Base-by-base conservation (phyloP, 2,888 invertebrate genomes). In the Hirudinaria manillensis region DNA sequence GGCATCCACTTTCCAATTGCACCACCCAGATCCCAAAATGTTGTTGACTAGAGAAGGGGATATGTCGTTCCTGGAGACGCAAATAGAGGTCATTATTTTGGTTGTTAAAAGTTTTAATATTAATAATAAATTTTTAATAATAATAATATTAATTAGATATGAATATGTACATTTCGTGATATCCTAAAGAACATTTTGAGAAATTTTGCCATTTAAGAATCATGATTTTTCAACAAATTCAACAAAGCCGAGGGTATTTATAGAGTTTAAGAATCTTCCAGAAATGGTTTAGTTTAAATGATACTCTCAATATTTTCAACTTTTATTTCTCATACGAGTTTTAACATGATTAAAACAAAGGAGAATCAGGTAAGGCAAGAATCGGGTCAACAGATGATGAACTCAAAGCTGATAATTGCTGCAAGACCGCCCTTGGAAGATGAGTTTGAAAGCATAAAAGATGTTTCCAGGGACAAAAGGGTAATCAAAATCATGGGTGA, bases 401-500 rank as follows among this genome's bases (percentile, higher is more conserved):
- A 51, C 38, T 27, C 34, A 36, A 36, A 68, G 24, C 32, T 36
- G 68, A 34, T 38, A 10, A 32, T 68, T 34, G n/a, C 68, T 7
- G 13, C 68, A 10, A 68, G 29, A 19, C 27, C n/a, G 19, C 38
- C 21, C 1, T 1, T 24, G 24, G 61, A 29, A 29, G 29, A 61
- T 61, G 29, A 29, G 24, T 61, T 61, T 61, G 61, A 61, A 24
- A 61, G 29, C 24, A 61, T 61, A 24, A 61, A 61, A 61, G 61
- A 68, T 16, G 38, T 75, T 67, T 45, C 72, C 3, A 72, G 77
- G 45, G 73, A 79, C 21, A 83, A 83, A 76, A 84, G 84, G 13
- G 81, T 83, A 34, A 87, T 89, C 66, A 89, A 90, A 55, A 32
- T 90, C 0, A 85, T 90, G 0, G 91, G 91, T 0, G 90, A 90